Percentiles rank a stretch among this genome's conserved stretches.
These are phyloP conservation scores for Fistularia commersonii DNA, from an alignment of 2,797 vertebrate genomes.

Conservation along the genomic window DNA sequence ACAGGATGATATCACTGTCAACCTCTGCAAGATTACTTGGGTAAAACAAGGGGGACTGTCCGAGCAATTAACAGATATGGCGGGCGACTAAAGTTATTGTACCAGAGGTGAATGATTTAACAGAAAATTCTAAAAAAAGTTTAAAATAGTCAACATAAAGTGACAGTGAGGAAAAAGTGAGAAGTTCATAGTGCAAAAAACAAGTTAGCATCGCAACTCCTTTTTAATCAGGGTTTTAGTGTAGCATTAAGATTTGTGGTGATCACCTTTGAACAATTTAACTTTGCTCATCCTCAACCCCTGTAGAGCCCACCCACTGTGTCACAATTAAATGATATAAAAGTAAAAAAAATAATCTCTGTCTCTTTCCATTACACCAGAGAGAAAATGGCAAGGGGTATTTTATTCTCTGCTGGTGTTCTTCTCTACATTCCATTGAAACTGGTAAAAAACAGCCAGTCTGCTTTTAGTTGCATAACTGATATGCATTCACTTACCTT, in stretches of 20 bases:
- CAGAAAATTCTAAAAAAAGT: not conserved
- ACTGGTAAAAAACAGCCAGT: constrained; percentile 47
- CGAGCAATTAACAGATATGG: not conserved
- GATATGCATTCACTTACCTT: constrained; percentile 20
- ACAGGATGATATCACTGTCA: constrained; percentile 10
- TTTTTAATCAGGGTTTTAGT: too few relatives aligned
- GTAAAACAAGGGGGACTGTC: not conserved
- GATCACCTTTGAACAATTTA: constrained; percentile 1
- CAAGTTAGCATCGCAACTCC: too few relatives aligned
- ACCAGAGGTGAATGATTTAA: not conserved
- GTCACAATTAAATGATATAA: constrained; percentile 26
- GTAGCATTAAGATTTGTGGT: too few relatives aligned
- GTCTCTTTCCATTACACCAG: constrained; percentile 24
- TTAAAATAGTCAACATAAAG: not conserved
- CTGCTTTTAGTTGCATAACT: constrained; percentile 1
- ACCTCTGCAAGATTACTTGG: constrained; percentile 2
- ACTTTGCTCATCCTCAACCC: constrained; percentile 8
- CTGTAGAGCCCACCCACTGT: constrained; percentile 1
- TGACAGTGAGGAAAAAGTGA: not conserved
- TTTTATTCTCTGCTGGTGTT: constrained; percentile 14
- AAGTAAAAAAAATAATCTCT: constrained; percentile 22
- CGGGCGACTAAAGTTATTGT: not conserved
- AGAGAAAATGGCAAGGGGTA: constrained; percentile 21
- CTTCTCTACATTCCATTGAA: constrained; percentile 28
- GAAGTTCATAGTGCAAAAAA: too few relatives aligned